Conservation (phyloP, 2,888 invertebrate genomes). For the Drosophila imparisetae region DNA sequence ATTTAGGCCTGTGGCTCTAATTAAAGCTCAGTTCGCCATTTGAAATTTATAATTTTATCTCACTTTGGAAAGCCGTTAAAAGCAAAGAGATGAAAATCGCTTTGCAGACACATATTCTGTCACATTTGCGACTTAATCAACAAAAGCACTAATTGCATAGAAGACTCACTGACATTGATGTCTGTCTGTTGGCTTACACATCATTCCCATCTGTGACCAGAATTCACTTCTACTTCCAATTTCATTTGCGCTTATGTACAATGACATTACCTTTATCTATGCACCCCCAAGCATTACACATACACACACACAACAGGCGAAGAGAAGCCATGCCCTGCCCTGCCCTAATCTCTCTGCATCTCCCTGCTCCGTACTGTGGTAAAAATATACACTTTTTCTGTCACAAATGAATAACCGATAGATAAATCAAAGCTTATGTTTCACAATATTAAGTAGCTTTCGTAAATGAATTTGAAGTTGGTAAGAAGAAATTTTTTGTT, state of each 20-base stretch:
- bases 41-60: conserved; percentile 14
- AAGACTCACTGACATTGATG: conserved; percentile 76
- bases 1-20: neutral
- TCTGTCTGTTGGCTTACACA: conserved; percentile 34
- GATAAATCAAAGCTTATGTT: neutral
- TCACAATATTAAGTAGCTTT: neutral
- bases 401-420: neutral
- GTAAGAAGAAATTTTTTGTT: neutral
- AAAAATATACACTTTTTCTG: neutral
- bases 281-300: conserved; percentile 1
- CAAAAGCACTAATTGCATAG: conserved; percentile 79
- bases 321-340: neutral
- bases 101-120: conserved; percentile 12
- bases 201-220: conserved; percentile 14
- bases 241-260: conserved; percentile 74
- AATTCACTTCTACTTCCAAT: conserved; percentile 62
- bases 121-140: conserved; percentile 70
- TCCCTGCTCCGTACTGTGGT: neutral
- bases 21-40: neutral
- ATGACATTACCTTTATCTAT: conserved; percentile 64
- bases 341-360: neutral
- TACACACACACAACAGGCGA: conserved; percentile 18
- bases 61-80: neutral
- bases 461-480: neutral
- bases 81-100: conserved; percentile 13